Evolutionary conservation across 2,797 vertebrate genomes (phyloP).

Genomic region (Peromyscus nudipes): DNA sequence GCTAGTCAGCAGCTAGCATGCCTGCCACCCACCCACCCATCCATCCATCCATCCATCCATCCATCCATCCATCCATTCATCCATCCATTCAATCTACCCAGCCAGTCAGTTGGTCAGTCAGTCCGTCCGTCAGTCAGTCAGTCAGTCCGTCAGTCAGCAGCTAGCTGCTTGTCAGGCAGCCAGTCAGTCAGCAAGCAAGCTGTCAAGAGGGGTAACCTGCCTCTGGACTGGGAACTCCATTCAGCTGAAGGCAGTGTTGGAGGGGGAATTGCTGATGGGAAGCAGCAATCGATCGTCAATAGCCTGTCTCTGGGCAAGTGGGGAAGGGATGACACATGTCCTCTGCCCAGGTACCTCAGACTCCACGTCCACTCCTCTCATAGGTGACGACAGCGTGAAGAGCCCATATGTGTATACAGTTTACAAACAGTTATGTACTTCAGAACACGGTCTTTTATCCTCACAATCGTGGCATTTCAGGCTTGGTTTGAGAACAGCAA

Average conservation of each 20-base stretch:
- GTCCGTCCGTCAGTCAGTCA: not conserved
- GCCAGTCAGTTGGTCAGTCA: too few relatives aligned
- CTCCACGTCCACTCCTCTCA: not conserved
- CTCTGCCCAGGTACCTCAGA: not conserved
- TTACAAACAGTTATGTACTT: not conserved
- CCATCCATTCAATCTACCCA: too few relatives aligned
- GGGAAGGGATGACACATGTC: not conserved
- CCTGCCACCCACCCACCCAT: not conserved
- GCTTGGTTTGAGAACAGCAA: not conserved
- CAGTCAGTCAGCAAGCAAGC: not conserved
- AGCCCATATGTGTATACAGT: accelerated
- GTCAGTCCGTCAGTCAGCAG: not conserved
- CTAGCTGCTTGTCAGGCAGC: not conserved
- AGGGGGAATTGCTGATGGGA: not conserved
- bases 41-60: too few relatives aligned
- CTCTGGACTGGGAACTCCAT: not conserved
- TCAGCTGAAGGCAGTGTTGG: not conserved
- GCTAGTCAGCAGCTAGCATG: not conserved
- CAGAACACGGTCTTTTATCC: not conserved
- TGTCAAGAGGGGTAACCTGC: not conserved
- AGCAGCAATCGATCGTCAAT: not conserved
- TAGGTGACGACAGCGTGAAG: too few relatives aligned
- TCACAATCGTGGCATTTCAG: not conserved
- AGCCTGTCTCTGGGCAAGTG: not conserved
- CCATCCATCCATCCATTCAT: too few relatives aligned